Percentiles rank a stretch among this genome's conserved stretches.
phyloP scores from a whole-genome alignment of 2,888 invertebrate species.

The Phaonia tiefii region DNA sequence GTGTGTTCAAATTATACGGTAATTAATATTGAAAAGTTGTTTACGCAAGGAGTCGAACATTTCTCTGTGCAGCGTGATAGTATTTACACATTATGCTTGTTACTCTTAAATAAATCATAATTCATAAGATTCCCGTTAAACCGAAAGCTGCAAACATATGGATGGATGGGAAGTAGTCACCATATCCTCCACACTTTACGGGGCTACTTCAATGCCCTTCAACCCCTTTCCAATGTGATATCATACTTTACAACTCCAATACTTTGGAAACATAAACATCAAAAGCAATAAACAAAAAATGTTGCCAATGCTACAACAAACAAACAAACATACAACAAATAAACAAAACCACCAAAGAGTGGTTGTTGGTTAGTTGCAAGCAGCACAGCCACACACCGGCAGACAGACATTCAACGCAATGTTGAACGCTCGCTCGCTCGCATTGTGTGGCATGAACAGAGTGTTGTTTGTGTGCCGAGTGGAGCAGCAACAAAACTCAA shows the following conservation, averaged over 20 bases:
- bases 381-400: conserved; percentile 30
- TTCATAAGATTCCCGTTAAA: conserved; percentile 28
- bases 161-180: conserved; percentile 11
- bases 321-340: conserved; percentile 51
- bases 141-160: conserved; percentile 64
- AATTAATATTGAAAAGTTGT: conserved; percentile 62
- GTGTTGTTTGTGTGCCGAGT: conserved; percentile 13
- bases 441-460: background rate
- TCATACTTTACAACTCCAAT: background rate
- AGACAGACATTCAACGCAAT: background rate
- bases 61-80: too few relatives aligned
- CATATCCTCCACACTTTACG: background rate
- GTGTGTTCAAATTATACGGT: conserved; percentile 49
- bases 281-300: conserved; percentile 68
- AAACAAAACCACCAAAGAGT: conserved; percentile 67
- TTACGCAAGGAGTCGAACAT: background rate
- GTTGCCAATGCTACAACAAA: conserved; percentile 61
- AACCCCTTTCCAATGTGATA: conserved; percentile 6
- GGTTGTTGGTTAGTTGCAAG: conserved; percentile 51
- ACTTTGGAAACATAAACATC: conserved; percentile 60
- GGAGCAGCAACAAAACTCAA: conserved; percentile 6
- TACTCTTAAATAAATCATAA: conserved; percentile 25
- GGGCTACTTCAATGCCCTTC: conserved; percentile 22
- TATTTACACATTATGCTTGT: background rate
- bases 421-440: background rate